These are phyloP conservation scores for Psittacula echo DNA, from an alignment of 2,797 vertebrate genomes.

Conservation along the genomic window DNA sequence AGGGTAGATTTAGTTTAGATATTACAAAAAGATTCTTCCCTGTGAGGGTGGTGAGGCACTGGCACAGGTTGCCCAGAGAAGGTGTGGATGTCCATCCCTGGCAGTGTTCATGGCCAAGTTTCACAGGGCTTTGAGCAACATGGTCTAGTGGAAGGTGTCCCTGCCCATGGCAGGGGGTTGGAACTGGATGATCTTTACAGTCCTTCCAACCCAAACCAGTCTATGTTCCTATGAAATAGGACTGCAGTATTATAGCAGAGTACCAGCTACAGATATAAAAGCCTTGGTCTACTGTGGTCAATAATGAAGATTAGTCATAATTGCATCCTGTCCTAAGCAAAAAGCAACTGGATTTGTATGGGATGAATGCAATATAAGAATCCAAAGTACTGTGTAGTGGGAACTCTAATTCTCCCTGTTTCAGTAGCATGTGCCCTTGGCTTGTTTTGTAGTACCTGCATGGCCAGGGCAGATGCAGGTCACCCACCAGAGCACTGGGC, in stretches of 20 bases:
- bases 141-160: neutral
- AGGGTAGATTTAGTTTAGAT: neutral
- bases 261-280: neutral
- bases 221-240: neutral
- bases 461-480: neutral
- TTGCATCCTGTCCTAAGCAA: neutral
- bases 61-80: neutral
- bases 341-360: neutral
- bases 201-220: neutral
- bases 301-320: neutral
- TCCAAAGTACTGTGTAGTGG: rapidly evolving
- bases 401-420: neutral
- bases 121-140: neutral
- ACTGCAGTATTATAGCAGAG: neutral
- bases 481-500: neutral
- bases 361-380: neutral
- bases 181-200: neutral
- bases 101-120: neutral
- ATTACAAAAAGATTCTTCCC: neutral
- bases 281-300: neutral
- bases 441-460: rapidly evolving
- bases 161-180: neutral
- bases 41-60: neutral
- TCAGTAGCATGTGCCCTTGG: neutral
- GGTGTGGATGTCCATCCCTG: neutral